Percentiles rank a stretch among this genome's conserved stretches.
phyloP scores from a whole-genome alignment of 1,140 invertebrate species.

The Teleogryllus occipitalis region DNA sequence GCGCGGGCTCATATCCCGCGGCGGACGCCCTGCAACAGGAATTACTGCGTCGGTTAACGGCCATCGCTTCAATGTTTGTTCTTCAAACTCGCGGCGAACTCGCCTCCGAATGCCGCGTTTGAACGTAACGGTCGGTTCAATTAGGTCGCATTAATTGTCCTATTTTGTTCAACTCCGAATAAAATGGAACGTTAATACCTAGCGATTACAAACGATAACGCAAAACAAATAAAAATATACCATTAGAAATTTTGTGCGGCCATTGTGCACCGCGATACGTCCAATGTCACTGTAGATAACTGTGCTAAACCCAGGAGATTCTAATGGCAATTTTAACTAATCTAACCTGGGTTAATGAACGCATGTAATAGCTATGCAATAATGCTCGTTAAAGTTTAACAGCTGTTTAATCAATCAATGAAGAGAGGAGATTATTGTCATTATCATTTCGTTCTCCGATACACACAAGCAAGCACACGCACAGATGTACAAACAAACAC shows the following conservation, averaged over 20 bases:
- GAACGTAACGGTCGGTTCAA: not conserved
- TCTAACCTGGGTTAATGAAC: not conserved
- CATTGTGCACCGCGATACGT: not conserved
- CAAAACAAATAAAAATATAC: not conserved
- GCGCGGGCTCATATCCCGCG: too few species aligned
- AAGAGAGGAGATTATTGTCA: constrained; percentile 4
- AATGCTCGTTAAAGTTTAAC: constrained; percentile 5
- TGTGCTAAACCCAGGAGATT: not conserved
- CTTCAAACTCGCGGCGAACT: not conserved
- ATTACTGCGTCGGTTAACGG: not conserved
- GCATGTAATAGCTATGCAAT: not conserved
- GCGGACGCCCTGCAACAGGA: too few species aligned
- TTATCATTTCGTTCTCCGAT: not conserved
- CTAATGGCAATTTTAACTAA: constrained; percentile 5
- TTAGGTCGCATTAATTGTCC: not conserved
- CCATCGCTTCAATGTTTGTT: not conserved
- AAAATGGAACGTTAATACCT: not conserved
- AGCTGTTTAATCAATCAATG: constrained; percentile 5
- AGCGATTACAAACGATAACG: not conserved
- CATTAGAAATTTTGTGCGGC: not conserved
- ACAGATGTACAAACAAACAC: not conserved
- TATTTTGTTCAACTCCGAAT: not conserved
- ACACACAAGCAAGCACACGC: not conserved
- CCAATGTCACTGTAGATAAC: constrained; percentile 4
- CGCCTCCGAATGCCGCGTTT: not conserved